Conservation (phyloP, 2,888 invertebrate genomes). For the Camptogramma bilineatum region DNA sequence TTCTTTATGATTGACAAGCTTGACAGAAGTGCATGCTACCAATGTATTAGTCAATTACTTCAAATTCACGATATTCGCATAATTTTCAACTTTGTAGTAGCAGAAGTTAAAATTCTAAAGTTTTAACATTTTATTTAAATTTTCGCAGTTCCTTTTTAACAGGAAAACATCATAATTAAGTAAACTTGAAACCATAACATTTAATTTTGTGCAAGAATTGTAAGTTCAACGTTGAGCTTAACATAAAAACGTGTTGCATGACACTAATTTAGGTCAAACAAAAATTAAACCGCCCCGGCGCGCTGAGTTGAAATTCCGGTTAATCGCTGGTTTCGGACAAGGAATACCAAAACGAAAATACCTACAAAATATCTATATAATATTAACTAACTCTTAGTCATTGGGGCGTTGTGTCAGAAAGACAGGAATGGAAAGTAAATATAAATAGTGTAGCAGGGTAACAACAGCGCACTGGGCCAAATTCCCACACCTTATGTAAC, state of each 20-base stretch:
- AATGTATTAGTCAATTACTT: too few relatives aligned
- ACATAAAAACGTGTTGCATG: not conserved
- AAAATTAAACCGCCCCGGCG: constrained; percentile 9
- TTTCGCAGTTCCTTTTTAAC: too few relatives aligned
- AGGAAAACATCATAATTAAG: too few relatives aligned
- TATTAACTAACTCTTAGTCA: constrained; percentile 71
- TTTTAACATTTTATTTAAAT: too few relatives aligned
- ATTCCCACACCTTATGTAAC: constrained; percentile 71
- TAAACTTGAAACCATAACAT: not conserved
- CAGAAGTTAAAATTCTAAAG: too few relatives aligned
- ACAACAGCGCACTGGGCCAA: constrained; percentile 65
- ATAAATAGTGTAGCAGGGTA: constrained; percentile 65
- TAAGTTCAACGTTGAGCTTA: not conserved
- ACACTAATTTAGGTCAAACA: constrained; percentile 17
- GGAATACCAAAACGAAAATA: constrained; percentile 30
- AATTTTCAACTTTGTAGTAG: too few relatives aligned
- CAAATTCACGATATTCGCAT: too few relatives aligned
- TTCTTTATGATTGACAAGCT: too few relatives aligned
- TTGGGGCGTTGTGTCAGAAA: constrained; percentile 69
- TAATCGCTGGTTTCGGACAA: constrained; percentile 47
- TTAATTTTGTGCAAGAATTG: constrained; percentile 1
- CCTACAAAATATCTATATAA: constrained; percentile 47
- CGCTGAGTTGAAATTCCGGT: constrained; percentile 24
- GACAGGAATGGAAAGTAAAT: constrained; percentile 74
- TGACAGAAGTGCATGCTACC: too few relatives aligned